A percentile compares a stretch with the other conserved stretches of the same genome.
Evolutionary conservation across 2,113 vertebrate species (phyloP).

Genomic region (Empidonax alnorum): DNA sequence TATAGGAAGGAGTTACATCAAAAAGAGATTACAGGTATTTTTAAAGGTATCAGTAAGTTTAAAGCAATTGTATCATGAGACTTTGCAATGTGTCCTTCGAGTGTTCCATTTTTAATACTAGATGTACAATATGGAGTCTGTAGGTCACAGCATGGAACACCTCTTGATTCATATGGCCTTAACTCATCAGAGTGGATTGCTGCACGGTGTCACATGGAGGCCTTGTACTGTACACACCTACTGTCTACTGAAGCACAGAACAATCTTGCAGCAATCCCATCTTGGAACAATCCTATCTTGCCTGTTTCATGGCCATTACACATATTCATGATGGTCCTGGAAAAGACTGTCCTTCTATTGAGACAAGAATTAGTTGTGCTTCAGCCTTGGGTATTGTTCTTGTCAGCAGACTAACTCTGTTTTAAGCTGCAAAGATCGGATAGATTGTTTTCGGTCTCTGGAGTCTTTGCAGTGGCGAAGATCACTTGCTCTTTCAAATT

Average conservation of each 20-base stretch:
- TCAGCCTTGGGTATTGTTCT: neutral
- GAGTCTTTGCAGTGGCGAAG: neutral
- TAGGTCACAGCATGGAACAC: neutral
- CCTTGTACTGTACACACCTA: neutral
- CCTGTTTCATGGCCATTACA: neutral
- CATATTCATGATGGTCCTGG: neutral
- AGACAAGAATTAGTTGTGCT: neutral
- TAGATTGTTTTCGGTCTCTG: neutral
- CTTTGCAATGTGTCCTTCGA: constrained; percentile 2
- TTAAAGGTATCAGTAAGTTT: neutral
- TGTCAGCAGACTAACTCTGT: neutral
- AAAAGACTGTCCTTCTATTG: neutral
- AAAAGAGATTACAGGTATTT: constrained; percentile 8
- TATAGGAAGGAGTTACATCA: neutral
- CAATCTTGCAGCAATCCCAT: neutral
- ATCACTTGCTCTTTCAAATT: neutral
- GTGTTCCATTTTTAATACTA: neutral
- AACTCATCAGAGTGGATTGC: neutral
- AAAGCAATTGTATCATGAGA: neutral
- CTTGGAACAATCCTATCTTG: neutral
- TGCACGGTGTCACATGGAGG: neutral
- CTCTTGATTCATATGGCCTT: neutral
- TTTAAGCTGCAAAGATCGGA: neutral
- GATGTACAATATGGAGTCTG: neutral
- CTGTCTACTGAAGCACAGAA: neutral